A percentile compares a stretch with the other conserved stretches of the same genome.
Conservation (phyloP, 1,140 invertebrate species). For the Hermetia illucens region DNA sequence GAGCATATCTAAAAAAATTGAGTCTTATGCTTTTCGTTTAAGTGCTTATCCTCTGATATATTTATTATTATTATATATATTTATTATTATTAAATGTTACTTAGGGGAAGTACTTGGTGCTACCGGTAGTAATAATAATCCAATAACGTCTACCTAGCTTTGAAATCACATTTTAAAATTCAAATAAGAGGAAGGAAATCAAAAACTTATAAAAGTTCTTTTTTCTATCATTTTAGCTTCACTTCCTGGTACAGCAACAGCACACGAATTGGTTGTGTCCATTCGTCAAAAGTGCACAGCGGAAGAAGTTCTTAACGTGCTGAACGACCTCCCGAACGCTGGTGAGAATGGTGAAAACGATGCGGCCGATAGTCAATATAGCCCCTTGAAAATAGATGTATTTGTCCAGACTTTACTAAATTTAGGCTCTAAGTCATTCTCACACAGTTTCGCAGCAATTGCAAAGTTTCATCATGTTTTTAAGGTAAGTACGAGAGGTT, state of each 20-base stretch:
- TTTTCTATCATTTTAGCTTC: conserved; percentile 40
- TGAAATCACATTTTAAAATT: no score
- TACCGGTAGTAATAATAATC: no score
- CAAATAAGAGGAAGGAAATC: no score
- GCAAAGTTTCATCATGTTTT: conserved; percentile 93
- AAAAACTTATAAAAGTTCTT: no score
- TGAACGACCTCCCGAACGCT: conserved; percentile 74
- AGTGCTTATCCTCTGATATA: no score
- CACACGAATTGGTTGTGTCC: conserved; percentile 69
- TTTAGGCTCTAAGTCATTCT: conserved; percentile 91
- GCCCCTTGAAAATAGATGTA: conserved; percentile 90
- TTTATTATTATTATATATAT: no score
- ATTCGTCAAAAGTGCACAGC: conserved; percentile 78
- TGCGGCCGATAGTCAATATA: conserved; percentile 49
- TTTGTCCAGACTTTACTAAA: conserved; percentile 91
- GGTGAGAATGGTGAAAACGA: conserved; percentile 54
- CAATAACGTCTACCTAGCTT: no score
- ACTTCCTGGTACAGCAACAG: conserved; percentile 66
- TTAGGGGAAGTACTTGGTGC: no score
- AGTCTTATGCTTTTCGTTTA: no score
- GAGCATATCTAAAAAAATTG: no score
- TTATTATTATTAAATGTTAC: no score
- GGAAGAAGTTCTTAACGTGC: conserved; percentile 79
- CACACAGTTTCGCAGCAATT: conserved; percentile 94
- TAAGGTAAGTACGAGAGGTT: conserved; percentile 42